These are phyloP conservation scores for Cyphomyrmex costatus DNA, from an alignment of 1,140 invertebrate genomes.

Conservation along the genomic window DNA sequence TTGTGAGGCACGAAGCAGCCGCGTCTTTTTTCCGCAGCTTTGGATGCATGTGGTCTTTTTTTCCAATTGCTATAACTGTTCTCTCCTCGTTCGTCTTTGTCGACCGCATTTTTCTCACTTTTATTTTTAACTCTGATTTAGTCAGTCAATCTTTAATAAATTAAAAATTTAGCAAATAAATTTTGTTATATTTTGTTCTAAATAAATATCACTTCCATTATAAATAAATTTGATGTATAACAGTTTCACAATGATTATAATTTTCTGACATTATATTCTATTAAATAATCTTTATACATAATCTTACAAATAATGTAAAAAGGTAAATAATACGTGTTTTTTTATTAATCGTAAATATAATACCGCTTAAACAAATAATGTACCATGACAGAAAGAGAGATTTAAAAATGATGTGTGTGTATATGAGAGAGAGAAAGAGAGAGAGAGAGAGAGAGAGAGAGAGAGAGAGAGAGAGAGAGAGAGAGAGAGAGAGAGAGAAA, in stretches of 20 bases:
- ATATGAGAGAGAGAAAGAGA: no score
- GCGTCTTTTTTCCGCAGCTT: slow-evolving; percentile 17
- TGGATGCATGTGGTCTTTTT: slow-evolving; percentile 22
- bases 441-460: no score
- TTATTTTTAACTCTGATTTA: slow-evolving; percentile 35
- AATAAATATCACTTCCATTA: not conserved
- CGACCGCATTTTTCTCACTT: slow-evolving; percentile 43
- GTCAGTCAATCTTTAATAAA: not conserved
- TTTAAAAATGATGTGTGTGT: no score
- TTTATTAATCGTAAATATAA: not conserved
- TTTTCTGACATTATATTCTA: not conserved
- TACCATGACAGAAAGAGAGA: not conserved
- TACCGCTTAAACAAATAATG: not conserved
- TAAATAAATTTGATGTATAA: not conserved
- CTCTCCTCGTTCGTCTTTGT: slow-evolving; percentile 14
- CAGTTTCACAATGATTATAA: not conserved
- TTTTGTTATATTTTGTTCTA: not conserved
- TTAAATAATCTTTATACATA: not conserved
- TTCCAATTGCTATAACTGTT: slow-evolving; percentile 48
- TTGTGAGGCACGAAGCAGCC: slow-evolving; percentile 43
- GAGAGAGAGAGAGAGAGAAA: not conserved
- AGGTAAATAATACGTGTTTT: not conserved
- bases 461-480: no score
- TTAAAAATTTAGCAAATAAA: not conserved
- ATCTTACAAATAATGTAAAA: not conserved